Base-by-base conservation (phyloP, 23 tunicate genomes). In the Halocynthia roretzi region DNA sequence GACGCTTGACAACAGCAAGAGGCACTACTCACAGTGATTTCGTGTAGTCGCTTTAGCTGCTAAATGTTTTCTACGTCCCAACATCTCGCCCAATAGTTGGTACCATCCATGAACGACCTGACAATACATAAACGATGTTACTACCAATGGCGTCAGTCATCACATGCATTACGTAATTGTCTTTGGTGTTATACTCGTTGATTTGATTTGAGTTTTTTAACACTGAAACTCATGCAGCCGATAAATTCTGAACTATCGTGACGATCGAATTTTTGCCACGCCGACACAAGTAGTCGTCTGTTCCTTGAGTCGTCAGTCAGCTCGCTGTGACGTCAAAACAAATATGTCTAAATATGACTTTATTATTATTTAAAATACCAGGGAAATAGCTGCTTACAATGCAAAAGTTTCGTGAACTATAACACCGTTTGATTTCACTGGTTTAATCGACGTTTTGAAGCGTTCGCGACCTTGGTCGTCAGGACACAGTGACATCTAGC, bases 31-130 rank as follows among this genome's bases (percentile, higher is more conserved):
- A 31, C 44, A 31, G 44, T 31, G 44, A 31, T 31, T 31, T 31
- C 44, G 44, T 31, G 44, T 0, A 31, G 44, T 31, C 44, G 44
- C 44, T 55, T 67, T 83, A n/a, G 70, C 82, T 7, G 86, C 71
- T 53, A 82, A 64, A 56, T 88, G 94, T 50, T 88, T 88, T 70
- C 81, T 68, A 23, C 87, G 80, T 7, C 94, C 94, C 68, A 88
- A 58, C 52, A 72, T 69, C 31, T 88, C 87, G 40, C 87, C 72
- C 14, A 88, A 71, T 20, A 88, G 71, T 60, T 88, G 85, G 77
- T 88, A 88, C 94, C 94, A 88, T 6, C 94, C 94, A 50, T 88
- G 82, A 40, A 88, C 67, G 31, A 78, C 68, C 93, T 84, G 79
- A 12, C 51, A 50, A n/a, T 10, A 11, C 6, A 51, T 31, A 31